Base-by-base conservation (phyloP, 2,888 invertebrate species). In the Lydus trimaculatus region DNA sequence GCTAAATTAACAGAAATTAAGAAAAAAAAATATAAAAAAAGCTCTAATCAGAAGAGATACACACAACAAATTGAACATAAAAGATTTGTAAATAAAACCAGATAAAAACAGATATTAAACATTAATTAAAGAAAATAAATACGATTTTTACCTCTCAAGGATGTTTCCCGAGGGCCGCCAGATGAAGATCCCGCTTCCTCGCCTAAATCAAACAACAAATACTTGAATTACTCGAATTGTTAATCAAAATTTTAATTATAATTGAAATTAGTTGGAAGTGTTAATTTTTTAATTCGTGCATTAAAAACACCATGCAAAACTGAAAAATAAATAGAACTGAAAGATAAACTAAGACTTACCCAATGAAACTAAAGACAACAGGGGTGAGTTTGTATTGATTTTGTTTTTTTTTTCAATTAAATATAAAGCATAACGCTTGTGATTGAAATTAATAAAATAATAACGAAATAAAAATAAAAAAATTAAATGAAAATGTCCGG, bases 1-100 rank as follows among this genome's bases (percentile, higher is more conserved):
- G 84, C 85, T 85, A 83, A 74, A 71, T 62, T 74, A 79, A 76
- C 80, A 72, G 77, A 75, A 66, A 63, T 58, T 61, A 23, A 7
- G n/a, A 17, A 61, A 25, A 25, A 61, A 56, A 61, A 25, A 25
- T 39, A 56, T 25, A 56, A 1, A 56, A 28, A 56, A 28, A 25
- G 56, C 56, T 56, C 56, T n/a, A 56, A 56, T 56, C 28, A 56
- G 56, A 56, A 28, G 15, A 4, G 15, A 25, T 23, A 20, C 23
- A 4, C 0, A 52, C 25, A 23, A 52, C 25, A 52, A 52, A 2
- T 23, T 23, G 17, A 43, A 43, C 17, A 52, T 2, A 52, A 52
- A n/a, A n/a, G n/a, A n/a, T n/a, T n/a, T n/a, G n/a, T n/a, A n/a
- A n/a, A n/a, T n/a, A n/a, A n/a, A n/a, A n/a, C n/a, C n/a, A n/a